These are phyloP conservation scores for Crenichthys baileyi DNA, from an alignment of 2,797 vertebrate species.

Conservation along the genomic window DNA sequence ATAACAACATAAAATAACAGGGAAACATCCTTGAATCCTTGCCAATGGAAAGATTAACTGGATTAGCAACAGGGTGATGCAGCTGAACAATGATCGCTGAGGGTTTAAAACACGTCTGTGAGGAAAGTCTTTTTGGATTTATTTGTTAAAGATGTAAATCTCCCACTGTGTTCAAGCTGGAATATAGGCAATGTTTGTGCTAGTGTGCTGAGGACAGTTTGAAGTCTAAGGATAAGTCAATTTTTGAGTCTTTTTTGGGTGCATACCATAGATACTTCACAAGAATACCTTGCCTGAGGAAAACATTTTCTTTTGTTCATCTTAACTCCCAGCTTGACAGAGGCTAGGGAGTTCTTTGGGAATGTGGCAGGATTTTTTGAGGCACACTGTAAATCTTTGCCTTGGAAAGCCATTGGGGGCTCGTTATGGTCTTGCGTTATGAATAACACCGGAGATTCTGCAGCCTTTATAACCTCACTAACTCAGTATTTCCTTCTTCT, in stretches of 20 bases:
- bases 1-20: constrained; percentile 62
- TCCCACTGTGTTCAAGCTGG: constrained; percentile 16
- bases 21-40: constrained; percentile 53
- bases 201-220: constrained; percentile 16
- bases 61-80: constrained; percentile 67
- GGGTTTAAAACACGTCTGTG: constrained; percentile 46
- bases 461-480: constrained; percentile 59
- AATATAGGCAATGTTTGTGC: constrained; percentile 23
- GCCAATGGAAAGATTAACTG: constrained; percentile 70
- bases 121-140: constrained; percentile 39
- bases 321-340: constrained; percentile 57
- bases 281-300: constrained; percentile 15
- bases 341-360: constrained; percentile 57
- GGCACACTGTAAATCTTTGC: constrained; percentile 60
- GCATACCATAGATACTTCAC: constrained; percentile 13
- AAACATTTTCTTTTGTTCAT: constrained; percentile 9
- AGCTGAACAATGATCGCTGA: constrained; percentile 40
- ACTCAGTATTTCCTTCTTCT: constrained; percentile 39
- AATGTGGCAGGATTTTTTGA: constrained; percentile 50
- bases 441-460: constrained; percentile 58
- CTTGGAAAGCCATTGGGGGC: constrained; percentile 46
- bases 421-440: constrained; percentile 51
- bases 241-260: constrained; percentile 25
- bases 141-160: constrained; percentile 57
- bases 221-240: neutral